phyloP scores from a whole-genome alignment of 2,113 vertebrate species.

The Hippocampus guttulatus region DNA sequence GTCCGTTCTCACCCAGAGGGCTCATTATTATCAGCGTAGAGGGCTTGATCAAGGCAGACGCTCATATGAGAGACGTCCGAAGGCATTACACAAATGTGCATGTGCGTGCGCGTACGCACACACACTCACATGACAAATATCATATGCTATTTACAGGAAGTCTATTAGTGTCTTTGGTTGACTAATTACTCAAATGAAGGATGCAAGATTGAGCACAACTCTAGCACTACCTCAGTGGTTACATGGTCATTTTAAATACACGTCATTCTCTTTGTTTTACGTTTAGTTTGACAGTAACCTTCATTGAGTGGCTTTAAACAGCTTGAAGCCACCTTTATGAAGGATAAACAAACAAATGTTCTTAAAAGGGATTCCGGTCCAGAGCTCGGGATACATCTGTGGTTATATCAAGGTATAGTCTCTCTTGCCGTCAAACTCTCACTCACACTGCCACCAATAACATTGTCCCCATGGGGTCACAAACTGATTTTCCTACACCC shows the following conservation, averaged over 20 bases:
- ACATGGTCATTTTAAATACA: background rate
- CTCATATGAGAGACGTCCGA: slow-evolving; percentile 80
- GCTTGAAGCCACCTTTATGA: background rate
- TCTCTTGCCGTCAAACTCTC: background rate
- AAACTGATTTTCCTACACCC: background rate
- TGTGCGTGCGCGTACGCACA: too few relatives aligned
- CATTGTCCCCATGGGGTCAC: background rate
- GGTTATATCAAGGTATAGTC: background rate
- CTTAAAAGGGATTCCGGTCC: background rate
- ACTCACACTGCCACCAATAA: background rate
- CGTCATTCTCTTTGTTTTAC: background rate
- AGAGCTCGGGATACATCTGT: background rate
- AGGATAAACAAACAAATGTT: background rate
- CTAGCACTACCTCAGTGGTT: background rate
- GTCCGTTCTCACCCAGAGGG: slow-evolving; percentile 56
- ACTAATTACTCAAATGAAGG: slow-evolving; percentile 61
- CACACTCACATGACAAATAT: slow-evolving; percentile 49
- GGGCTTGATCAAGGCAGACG: slow-evolving; percentile 78
- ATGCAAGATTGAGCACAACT: slow-evolving; percentile 31
- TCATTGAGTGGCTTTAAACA: background rate
- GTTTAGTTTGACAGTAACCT: background rate
- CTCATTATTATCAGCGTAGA: slow-evolving; percentile 66
- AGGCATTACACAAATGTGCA: slow-evolving; percentile 74
- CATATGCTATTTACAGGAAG: slow-evolving; percentile 50
- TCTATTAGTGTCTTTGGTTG: slow-evolving; percentile 41